Percentiles rank a stretch among this genome's conserved stretches.
Conservation (phyloP, 1,140 invertebrate genomes). For the Oscheius sp. region DNA sequence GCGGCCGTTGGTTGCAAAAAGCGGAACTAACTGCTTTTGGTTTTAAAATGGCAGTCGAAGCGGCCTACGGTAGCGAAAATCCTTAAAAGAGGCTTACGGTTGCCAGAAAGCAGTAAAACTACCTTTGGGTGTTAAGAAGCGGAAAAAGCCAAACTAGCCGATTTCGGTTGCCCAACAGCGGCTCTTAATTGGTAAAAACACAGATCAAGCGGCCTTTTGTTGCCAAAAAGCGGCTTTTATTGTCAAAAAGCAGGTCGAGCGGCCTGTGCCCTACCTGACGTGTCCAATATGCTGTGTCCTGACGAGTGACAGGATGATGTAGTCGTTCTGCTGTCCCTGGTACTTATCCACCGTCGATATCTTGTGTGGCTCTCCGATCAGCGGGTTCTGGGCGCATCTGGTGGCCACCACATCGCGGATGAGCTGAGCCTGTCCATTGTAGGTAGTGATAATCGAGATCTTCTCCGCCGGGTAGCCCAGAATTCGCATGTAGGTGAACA, state of each 20-base stretch:
- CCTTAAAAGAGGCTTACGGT: no score
- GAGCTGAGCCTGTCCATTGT: conserved; percentile 98
- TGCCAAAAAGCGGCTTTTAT: no score
- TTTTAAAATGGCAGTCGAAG: no score
- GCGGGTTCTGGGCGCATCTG: conserved; percentile 87
- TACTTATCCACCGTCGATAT: conserved; percentile 93
- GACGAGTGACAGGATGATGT: conserved; percentile 90
- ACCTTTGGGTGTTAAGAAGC: no score
- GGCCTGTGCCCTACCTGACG: conserved; percentile 69
- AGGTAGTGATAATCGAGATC: conserved; percentile 98
- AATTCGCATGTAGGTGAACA: conserved; percentile 98
- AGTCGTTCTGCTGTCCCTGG: conserved; percentile 99
- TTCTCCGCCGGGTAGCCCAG: conserved; percentile 93
- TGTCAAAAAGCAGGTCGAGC: no score
- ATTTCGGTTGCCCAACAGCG: no score
- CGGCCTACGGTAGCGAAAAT: no score
- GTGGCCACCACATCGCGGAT: conserved; percentile 84
- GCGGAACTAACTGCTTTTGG: no score
- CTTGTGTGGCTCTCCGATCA: conserved; percentile 92
- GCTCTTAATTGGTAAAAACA: no score
- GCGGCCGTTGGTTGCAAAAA: no score
- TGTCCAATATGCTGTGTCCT: conserved; percentile 93
- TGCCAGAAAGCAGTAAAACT: background rate
- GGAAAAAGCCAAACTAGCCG: no score
- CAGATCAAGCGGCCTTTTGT: no score